Percentiles rank a stretch among this genome's conserved stretches.
These are phyloP conservation scores for Prinia subflava DNA, from an alignment of 2,113 vertebrate genomes.

Conservation along the genomic window DNA sequence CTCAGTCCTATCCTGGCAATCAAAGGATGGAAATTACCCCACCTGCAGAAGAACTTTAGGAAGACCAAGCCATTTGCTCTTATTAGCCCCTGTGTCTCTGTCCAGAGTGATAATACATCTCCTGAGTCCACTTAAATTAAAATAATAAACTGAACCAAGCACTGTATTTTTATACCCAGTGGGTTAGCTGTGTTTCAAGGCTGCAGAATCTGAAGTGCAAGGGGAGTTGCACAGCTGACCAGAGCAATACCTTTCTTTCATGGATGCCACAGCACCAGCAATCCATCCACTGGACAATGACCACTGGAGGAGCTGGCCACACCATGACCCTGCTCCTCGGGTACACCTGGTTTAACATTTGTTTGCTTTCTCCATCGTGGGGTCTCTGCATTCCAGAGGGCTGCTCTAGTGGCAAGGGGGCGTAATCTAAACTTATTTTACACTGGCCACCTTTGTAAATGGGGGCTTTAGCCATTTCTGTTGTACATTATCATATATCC, in stretches of 20 bases:
- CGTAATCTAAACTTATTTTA: neutral
- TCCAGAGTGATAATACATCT: neutral
- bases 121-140: neutral
- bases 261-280: neutral
- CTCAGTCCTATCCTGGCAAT: neutral
- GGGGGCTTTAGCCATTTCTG: neutral
- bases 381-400: neutral
- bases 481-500: no score
- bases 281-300: neutral
- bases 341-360: accelerated
- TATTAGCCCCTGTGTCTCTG: neutral
- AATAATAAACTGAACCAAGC: neutral
- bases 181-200: neutral
- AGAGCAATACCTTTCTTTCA: neutral
- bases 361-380: neutral
- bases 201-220: neutral
- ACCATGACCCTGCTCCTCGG: neutral
- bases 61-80: neutral
- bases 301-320: neutral
- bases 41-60: neutral
- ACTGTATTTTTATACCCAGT: neutral
- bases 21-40: neutral
- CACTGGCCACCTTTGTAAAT: neutral
- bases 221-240: neutral
- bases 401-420: neutral